phyloP scores from a whole-genome alignment of 2,888 invertebrate species.

The Smittia sp. region DNA sequence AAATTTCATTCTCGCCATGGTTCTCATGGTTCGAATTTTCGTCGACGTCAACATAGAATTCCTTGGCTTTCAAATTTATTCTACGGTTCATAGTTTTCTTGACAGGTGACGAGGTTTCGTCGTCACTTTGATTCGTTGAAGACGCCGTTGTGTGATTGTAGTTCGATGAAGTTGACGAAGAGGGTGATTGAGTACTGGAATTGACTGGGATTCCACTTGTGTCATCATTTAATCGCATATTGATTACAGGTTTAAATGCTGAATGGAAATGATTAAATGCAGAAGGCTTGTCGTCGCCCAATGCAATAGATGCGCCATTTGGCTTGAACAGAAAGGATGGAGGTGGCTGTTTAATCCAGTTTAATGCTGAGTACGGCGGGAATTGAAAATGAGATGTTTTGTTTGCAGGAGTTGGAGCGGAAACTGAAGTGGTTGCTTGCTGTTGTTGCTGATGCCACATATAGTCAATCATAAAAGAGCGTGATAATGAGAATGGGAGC shows the following conservation, averaged over 20 bases:
- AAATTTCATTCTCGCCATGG: not conserved
- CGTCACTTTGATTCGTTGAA: slow-evolving; percentile 39
- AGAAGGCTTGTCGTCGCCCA: slow-evolving; percentile 12
- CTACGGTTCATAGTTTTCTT: not conserved
- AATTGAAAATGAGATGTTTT: slow-evolving; percentile 57
- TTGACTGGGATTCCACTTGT: not conserved
- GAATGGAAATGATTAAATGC: slow-evolving; percentile 43
- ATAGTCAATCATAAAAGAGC: slow-evolving; percentile 72
- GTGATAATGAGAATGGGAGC: slow-evolving; percentile 60
- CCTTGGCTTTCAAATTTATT: not conserved
- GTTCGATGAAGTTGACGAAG: slow-evolving; percentile 22
- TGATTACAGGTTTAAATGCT: slow-evolving; percentile 46
- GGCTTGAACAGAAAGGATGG: slow-evolving; percentile 47
- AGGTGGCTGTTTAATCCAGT: slow-evolving; percentile 62
- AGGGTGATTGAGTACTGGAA: slow-evolving; percentile 24
- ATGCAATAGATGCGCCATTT: slow-evolving; percentile 42
- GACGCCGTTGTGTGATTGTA: slow-evolving; percentile 16
- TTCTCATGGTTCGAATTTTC: not conserved
- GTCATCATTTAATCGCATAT: slow-evolving; percentile 39
- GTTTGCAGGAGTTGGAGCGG: slow-evolving; percentile 51
- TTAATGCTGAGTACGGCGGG: slow-evolving; percentile 63
- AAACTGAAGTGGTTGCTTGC: slow-evolving; percentile 47
- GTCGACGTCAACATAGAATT: not conserved
- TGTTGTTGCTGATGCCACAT: slow-evolving; percentile 65
- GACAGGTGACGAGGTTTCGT: not conserved